These are phyloP conservation scores for Morphnarchus princeps DNA, from an alignment of 2,113 vertebrate genomes.

Conservation along the genomic window DNA sequence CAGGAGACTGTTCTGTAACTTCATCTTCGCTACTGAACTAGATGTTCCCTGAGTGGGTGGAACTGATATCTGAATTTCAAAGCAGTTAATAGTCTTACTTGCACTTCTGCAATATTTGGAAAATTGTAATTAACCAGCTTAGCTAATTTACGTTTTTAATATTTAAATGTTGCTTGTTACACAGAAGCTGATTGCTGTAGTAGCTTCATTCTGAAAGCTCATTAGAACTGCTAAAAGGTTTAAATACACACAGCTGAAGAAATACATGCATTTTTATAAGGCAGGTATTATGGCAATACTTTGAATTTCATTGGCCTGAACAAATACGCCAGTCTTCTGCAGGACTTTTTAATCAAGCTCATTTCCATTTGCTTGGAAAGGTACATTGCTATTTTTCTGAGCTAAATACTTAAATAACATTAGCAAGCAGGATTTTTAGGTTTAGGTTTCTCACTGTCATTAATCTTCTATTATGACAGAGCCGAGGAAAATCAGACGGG, in stretches of 20 bases:
- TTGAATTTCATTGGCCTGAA: constrained; percentile 42
- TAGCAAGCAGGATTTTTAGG: neutral
- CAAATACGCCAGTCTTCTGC: neutral
- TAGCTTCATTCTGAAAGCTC: constrained; percentile 58
- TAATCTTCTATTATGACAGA: constrained; percentile 22
- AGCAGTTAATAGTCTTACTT: constrained; percentile 55
- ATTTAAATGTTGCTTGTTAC: constrained; percentile 66
- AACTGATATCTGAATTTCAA: constrained; percentile 66
- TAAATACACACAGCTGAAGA: constrained; percentile 67
- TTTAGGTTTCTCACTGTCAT: neutral
- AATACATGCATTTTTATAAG: constrained; percentile 65
- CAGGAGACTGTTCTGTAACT: constrained; percentile 65
- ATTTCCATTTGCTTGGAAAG: constrained; percentile 37
- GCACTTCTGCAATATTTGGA: constrained; percentile 46
- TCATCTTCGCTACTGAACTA: constrained; percentile 24
- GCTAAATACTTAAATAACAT: neutral
- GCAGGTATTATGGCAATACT: constrained; percentile 46
- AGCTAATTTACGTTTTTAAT: constrained; percentile 63
- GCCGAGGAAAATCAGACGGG: neutral
- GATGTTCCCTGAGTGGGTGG: constrained; percentile 54
- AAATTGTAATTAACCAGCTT: constrained; percentile 64
- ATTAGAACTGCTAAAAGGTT: constrained; percentile 63
- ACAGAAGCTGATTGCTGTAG: constrained; percentile 65
- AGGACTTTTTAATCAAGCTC: constrained; percentile 19
- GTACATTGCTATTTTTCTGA: neutral